Conservation (phyloP, 2,888 invertebrate genomes). For the Diabrotica balteata region DNA sequence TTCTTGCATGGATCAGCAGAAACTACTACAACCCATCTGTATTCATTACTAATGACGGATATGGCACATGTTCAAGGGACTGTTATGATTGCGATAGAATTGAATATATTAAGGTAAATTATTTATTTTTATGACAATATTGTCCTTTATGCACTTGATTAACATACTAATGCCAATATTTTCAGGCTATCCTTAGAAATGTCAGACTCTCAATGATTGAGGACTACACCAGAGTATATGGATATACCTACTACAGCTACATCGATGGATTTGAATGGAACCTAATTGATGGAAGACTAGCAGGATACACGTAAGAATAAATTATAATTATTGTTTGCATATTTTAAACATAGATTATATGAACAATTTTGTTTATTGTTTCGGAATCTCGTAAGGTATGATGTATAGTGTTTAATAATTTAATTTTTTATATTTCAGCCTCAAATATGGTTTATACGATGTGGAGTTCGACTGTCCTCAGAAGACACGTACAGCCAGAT, state of each 20-base stretch:
- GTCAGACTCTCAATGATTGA: slow-evolving; percentile 5
- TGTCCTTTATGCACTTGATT: neutral
- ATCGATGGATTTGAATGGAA: slow-evolving; percentile 16
- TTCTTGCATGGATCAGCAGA: slow-evolving; percentile 14
- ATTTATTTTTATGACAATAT: too few species aligned
- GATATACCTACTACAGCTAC: slow-evolving; percentile 11
- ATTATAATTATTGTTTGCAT: too few species aligned
- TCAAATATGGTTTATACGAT: slow-evolving; percentile 4
- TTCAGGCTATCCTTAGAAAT: slow-evolving; percentile 7
- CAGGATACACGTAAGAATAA: slow-evolving; percentile 10
- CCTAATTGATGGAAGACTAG: too few species aligned
- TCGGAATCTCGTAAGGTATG: too few species aligned
- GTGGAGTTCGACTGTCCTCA: slow-evolving; percentile 10
- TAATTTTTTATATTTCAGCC: slow-evolving; percentile 4
- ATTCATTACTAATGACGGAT: slow-evolving; percentile 15
- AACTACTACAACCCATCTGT: slow-evolving; percentile 19
- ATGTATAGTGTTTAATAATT: too few species aligned
- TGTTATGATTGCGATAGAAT: slow-evolving; percentile 15
- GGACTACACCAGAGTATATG: slow-evolving; percentile 14
- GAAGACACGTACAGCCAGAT: slow-evolving; percentile 13
- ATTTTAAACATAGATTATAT: too few species aligned
- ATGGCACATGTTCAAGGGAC: neutral
- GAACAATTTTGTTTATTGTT: too few species aligned
- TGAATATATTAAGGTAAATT: slow-evolving; percentile 12
- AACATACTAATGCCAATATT: neutral